These are phyloP conservation scores for Drosophila pallidifrons DNA, from an alignment of 1,140 invertebrate genomes.

Conservation along the genomic window DNA sequence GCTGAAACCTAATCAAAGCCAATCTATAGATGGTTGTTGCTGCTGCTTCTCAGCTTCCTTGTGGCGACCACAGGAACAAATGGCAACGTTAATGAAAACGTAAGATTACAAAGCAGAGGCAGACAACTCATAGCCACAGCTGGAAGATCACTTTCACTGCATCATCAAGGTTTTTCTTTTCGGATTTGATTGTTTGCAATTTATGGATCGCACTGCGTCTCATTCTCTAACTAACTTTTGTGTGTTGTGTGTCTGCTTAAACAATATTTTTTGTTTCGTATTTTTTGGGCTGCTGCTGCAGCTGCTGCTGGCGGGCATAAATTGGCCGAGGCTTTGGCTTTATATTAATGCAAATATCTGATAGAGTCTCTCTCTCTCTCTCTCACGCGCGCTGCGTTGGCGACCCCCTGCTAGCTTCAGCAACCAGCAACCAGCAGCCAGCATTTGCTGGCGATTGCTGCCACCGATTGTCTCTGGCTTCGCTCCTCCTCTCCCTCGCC, in stretches of 20 bases:
- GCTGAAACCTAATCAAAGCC: conserved; percentile 65
- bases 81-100: conserved; percentile 70
- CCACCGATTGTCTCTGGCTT: conserved; percentile 59
- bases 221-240: background rate
- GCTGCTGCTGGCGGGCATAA: conserved; percentile 70
- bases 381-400: conserved; percentile 60
- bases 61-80: conserved; percentile 70
- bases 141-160: conserved; percentile 71
- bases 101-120: conserved; percentile 34
- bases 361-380: conserved; percentile 41
- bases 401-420: conserved; percentile 46
- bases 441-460: conserved; percentile 44
- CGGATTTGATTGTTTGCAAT: conserved; percentile 37
- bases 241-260: conserved; percentile 13
- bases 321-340: conserved; percentile 77
- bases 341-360: conserved; percentile 83
- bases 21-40: conserved; percentile 5
- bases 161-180: conserved; percentile 1
- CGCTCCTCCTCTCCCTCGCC: conserved; percentile 5
- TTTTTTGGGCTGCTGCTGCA: conserved; percentile 35
- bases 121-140: background rate
- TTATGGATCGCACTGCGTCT: conserved; percentile 14
- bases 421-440: conserved; percentile 7
- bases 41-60: conserved; percentile 42
- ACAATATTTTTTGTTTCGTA: conserved; percentile 20